Evolutionary conservation across 2,113 vertebrate genomes (phyloP).

Genomic region (Chrysemys picta): DNA sequence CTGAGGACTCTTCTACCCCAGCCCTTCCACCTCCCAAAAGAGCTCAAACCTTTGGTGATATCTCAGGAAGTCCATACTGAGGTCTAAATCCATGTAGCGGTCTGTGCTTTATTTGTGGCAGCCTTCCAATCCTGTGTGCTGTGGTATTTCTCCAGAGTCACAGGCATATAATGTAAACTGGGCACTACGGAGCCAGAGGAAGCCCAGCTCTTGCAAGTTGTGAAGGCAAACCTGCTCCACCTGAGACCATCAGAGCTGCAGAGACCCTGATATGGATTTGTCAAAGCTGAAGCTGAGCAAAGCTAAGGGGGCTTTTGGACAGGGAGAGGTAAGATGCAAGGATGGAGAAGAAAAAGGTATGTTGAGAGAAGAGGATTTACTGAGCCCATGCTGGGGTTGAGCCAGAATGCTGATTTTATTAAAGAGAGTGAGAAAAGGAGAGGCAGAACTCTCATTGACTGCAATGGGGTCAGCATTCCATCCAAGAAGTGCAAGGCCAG

Average conservation of each 20-base stretch:
- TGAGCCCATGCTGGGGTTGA: conserved; percentile 9
- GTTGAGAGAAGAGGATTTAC: not conserved
- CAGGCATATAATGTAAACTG: not conserved
- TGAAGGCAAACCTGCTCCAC: not conserved
- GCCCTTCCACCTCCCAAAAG: not conserved
- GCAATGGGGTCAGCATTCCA: conserved; percentile 21
- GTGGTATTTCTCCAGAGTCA: not conserved
- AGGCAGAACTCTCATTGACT: not conserved
- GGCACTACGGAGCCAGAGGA: not conserved
- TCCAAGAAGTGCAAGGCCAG: not conserved
- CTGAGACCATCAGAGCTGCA: not conserved
- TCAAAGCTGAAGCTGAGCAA: not conserved
- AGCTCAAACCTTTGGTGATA: not conserved
- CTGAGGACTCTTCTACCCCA: not conserved
- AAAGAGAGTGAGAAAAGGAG: not conserved
- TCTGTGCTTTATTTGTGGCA: not conserved
- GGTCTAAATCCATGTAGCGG: not conserved
- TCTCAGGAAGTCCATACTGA: not conserved
- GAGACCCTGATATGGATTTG: not conserved
- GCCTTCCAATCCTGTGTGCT: not conserved
- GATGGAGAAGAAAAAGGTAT: not conserved
- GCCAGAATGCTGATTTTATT: conserved; percentile 36
- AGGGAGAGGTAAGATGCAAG: not conserved
- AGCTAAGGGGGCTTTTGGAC: not conserved
- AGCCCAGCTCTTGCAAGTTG: not conserved